Evolutionary conservation across 2,888 invertebrate genomes (phyloP), one percentile per base, ranked within the genome.

Genomic region (Celastrina argiolus): DNA sequence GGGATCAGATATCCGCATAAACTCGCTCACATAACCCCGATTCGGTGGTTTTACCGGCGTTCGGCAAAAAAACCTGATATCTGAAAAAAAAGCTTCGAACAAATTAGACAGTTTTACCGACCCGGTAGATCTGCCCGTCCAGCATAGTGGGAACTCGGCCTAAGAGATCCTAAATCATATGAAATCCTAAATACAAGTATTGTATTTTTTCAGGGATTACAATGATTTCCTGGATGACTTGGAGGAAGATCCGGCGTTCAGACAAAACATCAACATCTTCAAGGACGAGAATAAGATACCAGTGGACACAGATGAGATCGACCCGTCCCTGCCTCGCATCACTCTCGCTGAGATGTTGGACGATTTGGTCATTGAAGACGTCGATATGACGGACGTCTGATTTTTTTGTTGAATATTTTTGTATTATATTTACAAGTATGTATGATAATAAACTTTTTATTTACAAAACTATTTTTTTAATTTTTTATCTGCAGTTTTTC

Each of bases 191-290:
- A 16, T 16, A 28, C 56, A 22, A 3, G 22, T 56, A 14, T 58
- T 31, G 39, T 28, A 26, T 64, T 58, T 51, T 82, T 88, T 31
- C 84, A 97, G 97, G 75, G 98, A 99, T 76, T 99, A 97, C 87
- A 94, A 96, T 75, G 98, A 98, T 74, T 99, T 99, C 91, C 91
- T 99, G 85, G 98, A 99, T 75, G 99, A 99, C 80, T 88, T 99
- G 71, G 99, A 99, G 84, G 99, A 99, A 85, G 98, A 99, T 85
- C 95, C 95, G 3, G 94, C 94, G 14, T 93, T 97, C 78, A 93
- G 99, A 67, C 96, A 97, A 80, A 96, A 98, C 81, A 94, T 99
- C 64, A 99, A 99, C 82, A 98, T 99, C 71, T 99, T 97, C 88
- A 94, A 94, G 76, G 94, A 94, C 76, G 81, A 78, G 2, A 88